These are phyloP conservation scores for Ricordea florida DNA, from an alignment of 92 coral and sea anemone genomes.

Conservation along the genomic window DNA sequence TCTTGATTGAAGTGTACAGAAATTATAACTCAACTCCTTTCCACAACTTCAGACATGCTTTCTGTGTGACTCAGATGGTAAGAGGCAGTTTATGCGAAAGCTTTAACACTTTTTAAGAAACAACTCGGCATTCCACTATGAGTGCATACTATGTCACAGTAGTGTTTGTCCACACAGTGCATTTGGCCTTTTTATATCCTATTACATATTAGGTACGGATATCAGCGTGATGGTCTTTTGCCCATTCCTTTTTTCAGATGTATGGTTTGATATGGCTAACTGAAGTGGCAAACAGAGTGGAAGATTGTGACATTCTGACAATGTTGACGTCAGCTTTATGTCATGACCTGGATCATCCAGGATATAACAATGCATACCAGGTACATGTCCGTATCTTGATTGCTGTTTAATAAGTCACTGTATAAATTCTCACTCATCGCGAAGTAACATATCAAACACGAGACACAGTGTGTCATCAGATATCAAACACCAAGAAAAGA, in stretches of 20 bases:
- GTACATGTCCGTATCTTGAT: too few species aligned
- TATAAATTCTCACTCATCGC: too few species aligned
- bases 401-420: too few species aligned
- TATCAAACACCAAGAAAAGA: too few species aligned
- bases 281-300: conserved; percentile 55
- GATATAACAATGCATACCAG: conserved; percentile 90
- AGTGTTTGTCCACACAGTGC: background rate
- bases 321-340: conserved; percentile 89
- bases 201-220: background rate
- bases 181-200: background rate
- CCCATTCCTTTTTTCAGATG: conserved; percentile 48
- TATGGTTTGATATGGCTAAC: conserved; percentile 91
- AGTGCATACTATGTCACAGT: too few species aligned
- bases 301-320: conserved; percentile 64
- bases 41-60: conserved; percentile 90
- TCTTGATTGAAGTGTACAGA: conserved; percentile 77
- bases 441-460: too few species aligned
- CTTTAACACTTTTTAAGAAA: too few species aligned
- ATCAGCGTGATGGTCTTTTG: background rate
- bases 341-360: conserved; percentile 90
- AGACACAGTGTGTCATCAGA: too few species aligned
- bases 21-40: conserved; percentile 88
- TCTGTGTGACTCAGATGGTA: conserved; percentile 95
- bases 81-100: too few species aligned
- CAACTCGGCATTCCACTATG: too few species aligned